phyloP scores from a whole-genome alignment of 1,140 invertebrate genomes.

The Drosophila malerkotliana region DNA sequence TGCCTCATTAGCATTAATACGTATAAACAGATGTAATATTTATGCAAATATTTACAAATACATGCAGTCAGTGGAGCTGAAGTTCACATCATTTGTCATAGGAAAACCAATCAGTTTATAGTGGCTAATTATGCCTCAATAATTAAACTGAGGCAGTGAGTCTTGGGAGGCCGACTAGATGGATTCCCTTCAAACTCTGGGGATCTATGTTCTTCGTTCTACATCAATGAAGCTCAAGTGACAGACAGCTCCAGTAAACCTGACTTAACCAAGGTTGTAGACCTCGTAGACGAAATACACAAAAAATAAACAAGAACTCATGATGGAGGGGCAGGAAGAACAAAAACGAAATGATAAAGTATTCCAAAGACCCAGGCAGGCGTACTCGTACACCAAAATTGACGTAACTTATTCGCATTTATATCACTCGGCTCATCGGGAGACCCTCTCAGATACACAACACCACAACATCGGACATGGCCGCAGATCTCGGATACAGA shows the following conservation, averaged over 20 bases:
- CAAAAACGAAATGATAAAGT: slow-evolving; percentile 38
- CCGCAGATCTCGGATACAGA: slow-evolving; percentile 60
- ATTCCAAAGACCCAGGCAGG: slow-evolving; percentile 26
- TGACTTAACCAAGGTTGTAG: slow-evolving; percentile 66
- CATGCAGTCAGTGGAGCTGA: not conserved
- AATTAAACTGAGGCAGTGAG: slow-evolving; percentile 61
- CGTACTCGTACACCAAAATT: slow-evolving; percentile 45
- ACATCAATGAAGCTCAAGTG: slow-evolving; percentile 30
- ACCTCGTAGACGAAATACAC: slow-evolving; percentile 47
- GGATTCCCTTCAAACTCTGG: not conserved
- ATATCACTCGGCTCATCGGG: slow-evolving; percentile 57
- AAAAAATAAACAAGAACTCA: not conserved
- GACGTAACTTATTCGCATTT: slow-evolving; percentile 80
- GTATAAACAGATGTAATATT: slow-evolving; percentile 59
- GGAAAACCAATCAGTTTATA: slow-evolving; percentile 61
- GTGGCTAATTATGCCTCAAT: slow-evolving; percentile 68
- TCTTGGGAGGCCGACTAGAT: not conserved
- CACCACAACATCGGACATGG: slow-evolving; percentile 17
- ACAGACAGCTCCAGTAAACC: slow-evolving; percentile 36
- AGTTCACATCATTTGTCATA: slow-evolving; percentile 73
- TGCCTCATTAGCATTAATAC: slow-evolving; percentile 60
- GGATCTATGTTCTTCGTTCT: not conserved
- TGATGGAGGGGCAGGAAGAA: slow-evolving; percentile 26
- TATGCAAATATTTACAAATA: slow-evolving; percentile 73
- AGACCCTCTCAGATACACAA: slow-evolving; percentile 20